Evolutionary conservation across 2,888 invertebrate species (phyloP).

Genomic region (Tridacna crocea): DNA sequence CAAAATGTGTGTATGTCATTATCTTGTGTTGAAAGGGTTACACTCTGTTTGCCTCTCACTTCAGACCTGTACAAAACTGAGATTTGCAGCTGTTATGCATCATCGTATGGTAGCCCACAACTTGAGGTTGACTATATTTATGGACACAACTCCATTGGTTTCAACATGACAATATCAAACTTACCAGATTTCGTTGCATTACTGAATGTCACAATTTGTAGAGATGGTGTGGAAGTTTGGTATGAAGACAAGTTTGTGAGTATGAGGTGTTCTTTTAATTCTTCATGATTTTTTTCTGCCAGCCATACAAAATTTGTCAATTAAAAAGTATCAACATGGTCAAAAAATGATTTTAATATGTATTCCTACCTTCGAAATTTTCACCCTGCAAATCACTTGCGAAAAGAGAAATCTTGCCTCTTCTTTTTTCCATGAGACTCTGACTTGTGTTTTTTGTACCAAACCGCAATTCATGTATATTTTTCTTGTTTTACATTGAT

Average conservation of each 20-base stretch:
- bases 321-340: too few species aligned
- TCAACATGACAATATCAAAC: background rate
- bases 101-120: background rate
- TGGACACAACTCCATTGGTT: background rate
- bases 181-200: background rate
- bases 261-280: background rate
- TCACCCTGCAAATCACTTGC: too few species aligned
- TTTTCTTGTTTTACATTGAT: too few species aligned
- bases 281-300: background rate
- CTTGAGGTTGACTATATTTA: background rate
- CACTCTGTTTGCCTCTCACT: background rate
- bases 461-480: too few species aligned
- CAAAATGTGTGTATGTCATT: too few species aligned
- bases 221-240: background rate
- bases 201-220: background rate
- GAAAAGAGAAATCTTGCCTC: too few species aligned
- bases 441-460: too few species aligned
- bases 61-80: slow-evolving; percentile 6
- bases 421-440: too few species aligned
- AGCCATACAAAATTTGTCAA: too few species aligned
- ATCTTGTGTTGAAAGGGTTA: too few species aligned
- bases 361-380: too few species aligned
- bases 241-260: background rate
- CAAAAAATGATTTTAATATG: too few species aligned
- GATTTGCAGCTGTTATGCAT: slow-evolving; percentile 14